These are phyloP conservation scores for Podargus strigoides DNA, from an alignment of 2,797 vertebrate species.

Conservation along the genomic window DNA sequence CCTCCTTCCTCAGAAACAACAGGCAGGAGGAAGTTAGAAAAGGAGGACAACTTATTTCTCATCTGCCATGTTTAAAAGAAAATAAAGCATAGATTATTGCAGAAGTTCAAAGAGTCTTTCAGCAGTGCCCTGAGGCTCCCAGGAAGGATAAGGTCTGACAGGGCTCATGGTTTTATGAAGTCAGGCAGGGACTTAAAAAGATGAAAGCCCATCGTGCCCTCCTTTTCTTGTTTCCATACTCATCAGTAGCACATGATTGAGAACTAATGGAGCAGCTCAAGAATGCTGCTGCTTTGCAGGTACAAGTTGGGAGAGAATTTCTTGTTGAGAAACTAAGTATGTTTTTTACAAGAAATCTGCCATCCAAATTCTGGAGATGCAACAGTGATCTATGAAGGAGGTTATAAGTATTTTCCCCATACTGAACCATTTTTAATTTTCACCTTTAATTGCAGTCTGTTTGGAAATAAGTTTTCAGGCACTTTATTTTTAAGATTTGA, in stretches of 20 bases:
- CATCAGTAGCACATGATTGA: background rate
- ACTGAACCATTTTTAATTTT: background rate
- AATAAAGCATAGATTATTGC: background rate
- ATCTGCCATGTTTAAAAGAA: background rate
- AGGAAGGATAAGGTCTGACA: background rate
- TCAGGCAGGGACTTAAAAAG: background rate
- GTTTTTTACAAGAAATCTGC: background rate
- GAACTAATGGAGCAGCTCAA: background rate
- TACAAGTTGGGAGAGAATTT: background rate
- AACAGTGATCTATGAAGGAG: background rate
- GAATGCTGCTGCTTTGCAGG: background rate
- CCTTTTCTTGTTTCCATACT: background rate
- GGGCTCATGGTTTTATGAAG: background rate
- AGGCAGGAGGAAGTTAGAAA: background rate
- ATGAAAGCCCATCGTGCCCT: background rate
- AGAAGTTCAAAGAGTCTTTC: conserved; percentile 16
- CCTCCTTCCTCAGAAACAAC: background rate
- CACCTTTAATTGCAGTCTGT: background rate
- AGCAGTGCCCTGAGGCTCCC: background rate
- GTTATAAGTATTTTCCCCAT: background rate
- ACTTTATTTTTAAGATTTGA: background rate
- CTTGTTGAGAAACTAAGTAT: background rate
- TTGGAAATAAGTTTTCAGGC: background rate
- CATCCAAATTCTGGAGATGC: background rate
- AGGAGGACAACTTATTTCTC: background rate